Base-by-base conservation (phyloP, 1,140 invertebrate species). In the Caenorhabditis brenneri region DNA sequence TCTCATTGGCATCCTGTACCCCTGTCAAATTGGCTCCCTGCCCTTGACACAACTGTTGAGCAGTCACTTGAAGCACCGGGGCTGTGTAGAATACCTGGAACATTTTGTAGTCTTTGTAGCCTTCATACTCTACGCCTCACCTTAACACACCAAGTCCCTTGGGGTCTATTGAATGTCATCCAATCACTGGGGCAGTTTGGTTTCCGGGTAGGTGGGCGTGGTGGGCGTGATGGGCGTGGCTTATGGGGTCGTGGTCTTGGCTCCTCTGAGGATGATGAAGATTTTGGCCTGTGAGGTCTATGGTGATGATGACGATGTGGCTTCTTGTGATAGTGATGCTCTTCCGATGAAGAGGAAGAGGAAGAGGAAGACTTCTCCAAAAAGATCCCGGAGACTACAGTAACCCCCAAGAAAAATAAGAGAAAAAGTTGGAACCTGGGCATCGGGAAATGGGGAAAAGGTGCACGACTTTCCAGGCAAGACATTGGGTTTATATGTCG, bases 111-210 rank as follows among this genome's bases (percentile, higher is more conserved):
- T 51, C n/a, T 51, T 51, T n/a, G n/a, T n/a, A 19, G 10, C n/a
- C n/a, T 51, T 16, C 6, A 7, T 4, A 19, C 10, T 51, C 39
- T 42, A 51, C 5, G 39, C 22, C 58, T 33, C 6, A 31, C 58
- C 58, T 36, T 65, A 33, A 65, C 58, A 65, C 58, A 65, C 58
- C 58, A 65, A 16, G 12, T 33, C 9, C 58, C 58, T 36, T 65
- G 58, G 3, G 58, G 0, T 65, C 58, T 4, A 36, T 65, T 36
- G 31, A 65, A 65, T 33, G 31, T 33, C 29, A 65, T 65, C 58
- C 58, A 65, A 7, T 36, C 58, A 16, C n/a, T 51, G 16, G 29
- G 29, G 4, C 58, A 22, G 27, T 22, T 22, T 58, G 53, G 24
- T 16, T 1, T 15, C 24, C 22, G 58, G 3, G 22, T 16, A 0